Percentiles rank a stretch among this genome's conserved stretches.
Evolutionary conservation across 2,888 invertebrate genomes (phyloP).

Genomic region (Andrena minutula): DNA sequence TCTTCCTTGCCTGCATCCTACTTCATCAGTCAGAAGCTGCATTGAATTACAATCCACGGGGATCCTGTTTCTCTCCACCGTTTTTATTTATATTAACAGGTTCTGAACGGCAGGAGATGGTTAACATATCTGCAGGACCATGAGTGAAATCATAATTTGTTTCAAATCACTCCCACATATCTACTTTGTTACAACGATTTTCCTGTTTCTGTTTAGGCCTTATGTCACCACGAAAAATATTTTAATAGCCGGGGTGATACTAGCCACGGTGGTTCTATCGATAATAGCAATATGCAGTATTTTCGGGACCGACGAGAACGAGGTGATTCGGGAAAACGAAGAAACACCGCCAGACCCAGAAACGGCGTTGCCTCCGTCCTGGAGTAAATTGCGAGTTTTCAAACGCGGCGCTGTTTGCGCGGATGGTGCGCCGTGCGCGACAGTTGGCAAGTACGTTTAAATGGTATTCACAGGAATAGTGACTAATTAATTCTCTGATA

Average conservation of each 20-base stretch:
- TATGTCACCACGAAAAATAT: constrained; percentile 61
- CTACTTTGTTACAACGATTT: neutral
- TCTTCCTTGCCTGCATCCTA: no score
- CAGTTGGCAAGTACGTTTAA: constrained; percentile 90
- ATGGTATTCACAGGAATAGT: neutral
- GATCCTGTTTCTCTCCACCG: no score
- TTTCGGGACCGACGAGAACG: constrained; percentile 31
- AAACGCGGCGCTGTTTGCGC: constrained; percentile 91
- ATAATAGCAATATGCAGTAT: constrained; percentile 83
- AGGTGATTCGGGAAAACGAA: constrained; percentile 61
- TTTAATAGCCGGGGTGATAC: constrained; percentile 66
- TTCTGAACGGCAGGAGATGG: no score
- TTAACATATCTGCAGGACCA: no score
- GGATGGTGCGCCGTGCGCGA: constrained; percentile 91
- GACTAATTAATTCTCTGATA: neutral
- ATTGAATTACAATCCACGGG: no score
- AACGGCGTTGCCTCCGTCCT: constrained; percentile 88
- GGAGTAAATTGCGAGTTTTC: constrained; percentile 89
- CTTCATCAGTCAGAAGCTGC: no score
- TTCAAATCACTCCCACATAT: neutral
- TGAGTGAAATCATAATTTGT: no score
- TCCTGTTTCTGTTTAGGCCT: constrained; percentile 68
- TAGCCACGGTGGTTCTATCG: constrained; percentile 64
- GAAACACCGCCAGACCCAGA: constrained; percentile 89
- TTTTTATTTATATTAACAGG: no score